These are phyloP conservation scores for Hirtodrosophila cameraria DNA, from an alignment of 2,888 invertebrate species.

Conservation along the genomic window DNA sequence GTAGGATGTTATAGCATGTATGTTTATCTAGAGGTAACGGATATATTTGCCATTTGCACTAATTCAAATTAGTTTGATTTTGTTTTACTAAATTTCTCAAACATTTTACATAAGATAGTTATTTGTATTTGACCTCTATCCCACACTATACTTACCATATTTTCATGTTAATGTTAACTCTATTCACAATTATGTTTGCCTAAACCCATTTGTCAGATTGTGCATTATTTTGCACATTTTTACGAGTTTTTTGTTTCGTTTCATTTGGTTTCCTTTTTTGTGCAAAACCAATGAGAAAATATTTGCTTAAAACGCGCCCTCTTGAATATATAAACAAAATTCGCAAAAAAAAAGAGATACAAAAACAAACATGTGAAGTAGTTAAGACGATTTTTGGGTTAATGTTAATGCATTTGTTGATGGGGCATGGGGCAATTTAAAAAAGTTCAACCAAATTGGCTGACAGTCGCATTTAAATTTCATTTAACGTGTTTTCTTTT, in stretches of 20 bases:
- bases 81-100: too few relatives aligned
- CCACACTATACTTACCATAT: constrained; percentile 16
- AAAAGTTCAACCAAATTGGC: constrained; percentile 72
- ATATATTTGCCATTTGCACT: too few relatives aligned
- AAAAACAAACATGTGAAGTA: constrained; percentile 2
- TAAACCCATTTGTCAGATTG: constrained; percentile 45
- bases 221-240: constrained; percentile 27
- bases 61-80: too few relatives aligned
- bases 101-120: too few relatives aligned
- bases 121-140: constrained; percentile 6
- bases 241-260: constrained; percentile 30
- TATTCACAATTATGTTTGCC: constrained; percentile 16
- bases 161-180: constrained; percentile 19
- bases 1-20: too few relatives aligned
- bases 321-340: constrained; percentile 64
- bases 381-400: constrained; percentile 67
- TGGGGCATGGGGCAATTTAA: constrained; percentile 68
- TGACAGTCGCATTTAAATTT: constrained; percentile 72
- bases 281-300: constrained; percentile 58
- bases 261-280: constrained; percentile 47
- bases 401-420: constrained; percentile 74
- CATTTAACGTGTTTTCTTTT: constrained; percentile 73
- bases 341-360: constrained; percentile 15
- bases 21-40: too few relatives aligned
- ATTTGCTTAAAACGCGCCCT: constrained; percentile 56